These are phyloP conservation scores for Oncorhynchus keta DNA, from an alignment of 2,113 vertebrate species.

Conservation along the genomic window DNA sequence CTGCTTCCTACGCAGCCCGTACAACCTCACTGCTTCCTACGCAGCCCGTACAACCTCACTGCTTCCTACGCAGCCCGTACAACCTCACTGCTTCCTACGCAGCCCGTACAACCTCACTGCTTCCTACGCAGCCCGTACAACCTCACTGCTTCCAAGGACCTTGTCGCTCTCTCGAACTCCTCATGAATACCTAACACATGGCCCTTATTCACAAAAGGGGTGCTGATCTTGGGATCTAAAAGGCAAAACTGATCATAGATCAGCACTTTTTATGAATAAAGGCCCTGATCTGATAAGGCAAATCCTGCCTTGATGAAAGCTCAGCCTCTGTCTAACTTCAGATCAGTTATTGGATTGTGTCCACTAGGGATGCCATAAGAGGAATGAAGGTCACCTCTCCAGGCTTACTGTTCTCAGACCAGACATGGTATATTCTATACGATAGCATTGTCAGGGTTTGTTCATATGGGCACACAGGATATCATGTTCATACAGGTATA, in stretches of 20 bases:
- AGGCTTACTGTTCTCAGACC: background rate
- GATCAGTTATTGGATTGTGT: background rate
- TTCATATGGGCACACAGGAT: background rate
- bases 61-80: too few relatives aligned
- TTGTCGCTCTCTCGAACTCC: background rate
- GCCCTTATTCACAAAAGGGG: background rate
- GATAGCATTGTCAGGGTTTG: background rate
- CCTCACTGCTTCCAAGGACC: too few relatives aligned
- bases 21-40: too few relatives aligned
- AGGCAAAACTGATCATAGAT: too few relatives aligned
- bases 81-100: background rate
- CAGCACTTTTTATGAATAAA: too few relatives aligned
- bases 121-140: too few relatives aligned
- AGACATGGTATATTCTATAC: background rate
- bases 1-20: background rate
- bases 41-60: too few relatives aligned
- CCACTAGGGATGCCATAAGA: background rate
- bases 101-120: too few relatives aligned
- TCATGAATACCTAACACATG: background rate
- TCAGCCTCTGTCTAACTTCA: conserved; percentile 12
- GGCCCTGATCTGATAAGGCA: background rate
- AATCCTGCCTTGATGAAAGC: background rate
- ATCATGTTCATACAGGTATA: background rate
- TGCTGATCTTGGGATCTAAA: background rate
- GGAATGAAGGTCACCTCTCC: background rate